Evolutionary conservation across 2,888 invertebrate genomes (phyloP).

Genomic region (Stenodema calcarata): DNA sequence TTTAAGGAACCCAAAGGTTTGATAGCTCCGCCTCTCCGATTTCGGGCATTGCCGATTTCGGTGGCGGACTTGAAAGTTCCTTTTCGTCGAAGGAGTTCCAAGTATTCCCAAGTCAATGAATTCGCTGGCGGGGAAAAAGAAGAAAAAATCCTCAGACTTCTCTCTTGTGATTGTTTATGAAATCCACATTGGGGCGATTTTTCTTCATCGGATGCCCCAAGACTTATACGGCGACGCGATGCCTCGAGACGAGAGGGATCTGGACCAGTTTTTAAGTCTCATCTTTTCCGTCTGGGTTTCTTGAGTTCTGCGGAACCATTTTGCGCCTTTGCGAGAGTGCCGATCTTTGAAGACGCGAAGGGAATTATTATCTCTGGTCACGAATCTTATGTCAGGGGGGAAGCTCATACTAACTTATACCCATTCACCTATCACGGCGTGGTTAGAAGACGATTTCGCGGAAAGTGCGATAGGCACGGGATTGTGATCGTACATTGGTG

Average conservation of each 20-base stretch:
- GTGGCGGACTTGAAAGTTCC: not conserved
- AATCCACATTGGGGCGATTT: slow-evolving; percentile 17
- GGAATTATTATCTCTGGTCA: not conserved
- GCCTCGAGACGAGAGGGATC: not conserved
- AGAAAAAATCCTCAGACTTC: not conserved
- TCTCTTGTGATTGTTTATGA: not conserved
- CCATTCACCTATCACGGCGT: too few relatives aligned
- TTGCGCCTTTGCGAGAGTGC: not conserved
- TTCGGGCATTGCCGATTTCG: slow-evolving; percentile 3
- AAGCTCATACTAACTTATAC: too few relatives aligned
- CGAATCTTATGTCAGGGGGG: not conserved
- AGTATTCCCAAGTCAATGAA: slow-evolving; percentile 6
- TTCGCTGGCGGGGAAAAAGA: not conserved
- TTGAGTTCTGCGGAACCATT: not conserved
- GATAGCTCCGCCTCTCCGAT: not conserved
- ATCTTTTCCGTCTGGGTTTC: slow-evolving; percentile 2
- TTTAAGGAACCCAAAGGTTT: not conserved
- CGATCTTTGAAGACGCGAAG: not conserved
- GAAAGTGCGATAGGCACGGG: too few relatives aligned
- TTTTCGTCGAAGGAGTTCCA: not conserved
- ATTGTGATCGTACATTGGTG: too few relatives aligned
- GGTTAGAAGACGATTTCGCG: too few relatives aligned
- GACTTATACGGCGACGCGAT: not conserved
- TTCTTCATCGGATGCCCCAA: not conserved
- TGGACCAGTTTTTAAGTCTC: slow-evolving; percentile 10